Base-by-base conservation (phyloP, 2,888 invertebrate species). In the Conchocele bisecta region DNA sequence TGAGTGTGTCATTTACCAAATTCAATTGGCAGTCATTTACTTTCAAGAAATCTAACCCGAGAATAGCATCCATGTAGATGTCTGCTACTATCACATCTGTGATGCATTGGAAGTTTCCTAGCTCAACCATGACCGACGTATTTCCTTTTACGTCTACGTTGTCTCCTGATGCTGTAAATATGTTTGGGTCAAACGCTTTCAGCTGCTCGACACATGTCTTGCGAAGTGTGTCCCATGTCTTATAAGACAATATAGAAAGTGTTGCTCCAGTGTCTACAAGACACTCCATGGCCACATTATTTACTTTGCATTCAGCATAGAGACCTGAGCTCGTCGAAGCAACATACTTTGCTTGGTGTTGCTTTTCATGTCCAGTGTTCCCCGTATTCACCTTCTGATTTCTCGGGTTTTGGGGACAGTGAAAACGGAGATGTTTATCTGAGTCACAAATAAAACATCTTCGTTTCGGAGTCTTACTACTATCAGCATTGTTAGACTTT, bases 261-360 rank as follows among this genome's bases (percentile, higher is more conserved):
- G 50, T 50, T 6, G 50, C 50, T 17, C 50, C 50, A 11, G 50
- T 50, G 29, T 50, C 50, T 28, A 50, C 50, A n/a, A 50, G 20
- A 50, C 26, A 50, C 28, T 50, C 50, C 9, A 31, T 28, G n/a
- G 26, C 9, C n/a, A 28, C 17, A 9, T 9, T 50, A 28, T 50
- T 50, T 3, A 50, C 22, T 50, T 50, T 50, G n/a, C 50, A 50
- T n/a, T 26, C 7, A 6, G 31, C 13, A 28, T 50, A 50, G 4
- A 50, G n/a, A 3, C 50, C 50, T 28, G 50, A 50, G 31, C 50
- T 50, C 28, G n/a, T 50, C 9, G 9, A 17, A 20, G 50, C 50
- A 5, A 50, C 29, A 28, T 5, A 29, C 15, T 50, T 50, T 4
- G 50, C 15, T 7, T 50, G 50, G n/a, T 50, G 50, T n/a, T n/a